Conservation (phyloP, 2,113 vertebrate species). For the Ovis canadensis region DNA sequence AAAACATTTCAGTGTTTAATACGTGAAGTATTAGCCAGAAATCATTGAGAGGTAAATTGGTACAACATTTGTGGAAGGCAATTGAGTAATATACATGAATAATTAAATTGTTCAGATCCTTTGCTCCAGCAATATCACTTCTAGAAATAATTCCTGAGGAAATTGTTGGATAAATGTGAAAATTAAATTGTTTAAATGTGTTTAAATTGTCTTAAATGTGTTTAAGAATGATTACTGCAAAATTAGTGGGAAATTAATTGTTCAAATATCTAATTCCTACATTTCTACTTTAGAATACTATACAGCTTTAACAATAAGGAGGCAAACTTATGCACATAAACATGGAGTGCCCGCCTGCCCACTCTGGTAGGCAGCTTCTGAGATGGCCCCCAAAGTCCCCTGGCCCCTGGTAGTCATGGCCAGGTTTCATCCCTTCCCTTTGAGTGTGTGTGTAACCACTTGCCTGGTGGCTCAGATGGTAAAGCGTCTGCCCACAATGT, state of each 20-base stretch:
- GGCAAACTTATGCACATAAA: not conserved
- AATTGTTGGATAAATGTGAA: not conserved
- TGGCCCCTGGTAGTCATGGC: not conserved
- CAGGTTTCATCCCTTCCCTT: not conserved
- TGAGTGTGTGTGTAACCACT: not conserved
- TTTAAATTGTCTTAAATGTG: too few species aligned
- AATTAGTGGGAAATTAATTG: not conserved
- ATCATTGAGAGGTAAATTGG: not conserved
- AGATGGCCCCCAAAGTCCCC: not conserved
- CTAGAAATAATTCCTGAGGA: not conserved
- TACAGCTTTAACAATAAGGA: not conserved
- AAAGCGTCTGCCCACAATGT: not conserved
- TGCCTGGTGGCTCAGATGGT: not conserved
- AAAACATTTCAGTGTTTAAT: not conserved
- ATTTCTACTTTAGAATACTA: not conserved
- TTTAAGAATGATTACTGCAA: conserved; percentile 16
- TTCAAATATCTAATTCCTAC: not conserved
- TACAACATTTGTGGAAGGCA: not conserved
- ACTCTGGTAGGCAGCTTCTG: not conserved
- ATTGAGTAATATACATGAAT: not conserved
- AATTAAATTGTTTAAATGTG: too few species aligned
- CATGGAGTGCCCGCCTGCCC: not conserved
- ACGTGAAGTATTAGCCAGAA: not conserved
- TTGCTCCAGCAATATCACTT: not conserved
- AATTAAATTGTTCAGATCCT: not conserved